Base-by-base conservation (phyloP, 2,797 vertebrate genomes). In the Dicrostonyx torquatus region DNA sequence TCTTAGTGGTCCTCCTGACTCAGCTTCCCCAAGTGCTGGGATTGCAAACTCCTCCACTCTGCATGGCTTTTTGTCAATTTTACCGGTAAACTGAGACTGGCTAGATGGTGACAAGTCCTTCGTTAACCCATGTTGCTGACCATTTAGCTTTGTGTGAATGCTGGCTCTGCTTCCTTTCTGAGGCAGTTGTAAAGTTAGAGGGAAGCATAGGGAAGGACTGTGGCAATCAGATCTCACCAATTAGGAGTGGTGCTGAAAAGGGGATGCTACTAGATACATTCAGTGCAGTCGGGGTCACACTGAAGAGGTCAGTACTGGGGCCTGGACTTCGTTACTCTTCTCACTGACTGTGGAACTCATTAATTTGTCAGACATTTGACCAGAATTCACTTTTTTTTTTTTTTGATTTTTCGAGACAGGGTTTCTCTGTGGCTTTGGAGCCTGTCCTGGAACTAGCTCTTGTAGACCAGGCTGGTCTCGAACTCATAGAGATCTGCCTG, bases 111-210 rank as follows among this genome's bases (percentile, higher is more conserved):
- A 26, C 29, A 78, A 20, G 8, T 70, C 45, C 60, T 95, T 92
- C 77, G 82, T 80, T 93, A 79, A 72, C 87, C 24, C 22, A 68
- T 11, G 68, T 88, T 82, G 84, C 48, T 26, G 18, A 31, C 29
- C 43, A 55, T 12, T 40, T 24, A 85, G 48, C 55, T 93, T 15
- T 78, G 5, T 95, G 43, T 87, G 75, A 93, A 29, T 80, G 11
- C 55, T 90, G 8, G 89, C 15, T 79, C 15, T 83, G 3, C 26
- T 34, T 93, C 75, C 31, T 91, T 60, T 62, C 5, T 37, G 15
- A 75, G 72, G 43, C 58, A 64, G 22, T 84, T 29, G 77, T 89
- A 83, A 90, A 93, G 14, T 26, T 87, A 84, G 73, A 97, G 89
- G 31, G 87, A 87, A 92, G 66, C 50, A 92, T 26, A 78, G 66